Evolutionary conservation across 2,113 vertebrate species (phyloP).

Genomic region (Phalacrocorax carbo): DNA sequence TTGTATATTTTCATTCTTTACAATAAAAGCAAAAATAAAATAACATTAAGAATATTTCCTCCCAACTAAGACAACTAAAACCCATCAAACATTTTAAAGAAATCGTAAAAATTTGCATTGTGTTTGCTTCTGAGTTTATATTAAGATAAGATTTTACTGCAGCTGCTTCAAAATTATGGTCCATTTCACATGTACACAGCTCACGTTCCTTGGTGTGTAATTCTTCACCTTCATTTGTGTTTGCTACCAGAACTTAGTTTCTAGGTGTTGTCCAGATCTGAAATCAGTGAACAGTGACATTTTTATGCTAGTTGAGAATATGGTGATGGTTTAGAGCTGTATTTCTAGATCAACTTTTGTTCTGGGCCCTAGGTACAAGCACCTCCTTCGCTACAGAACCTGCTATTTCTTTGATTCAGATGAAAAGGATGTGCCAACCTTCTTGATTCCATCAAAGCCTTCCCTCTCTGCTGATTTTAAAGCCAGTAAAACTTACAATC

Average conservation of each 20-base stretch:
- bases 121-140: constrained; percentile 65
- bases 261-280: background rate
- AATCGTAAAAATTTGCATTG: constrained; percentile 64
- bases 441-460: background rate
- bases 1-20: constrained; percentile 31
- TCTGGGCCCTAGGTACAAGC: background rate
- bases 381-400: background rate
- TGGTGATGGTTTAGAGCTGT: background rate
- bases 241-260: background rate
- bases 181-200: constrained; percentile 28
- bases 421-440: background rate
- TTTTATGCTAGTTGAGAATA: background rate
- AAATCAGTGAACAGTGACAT: background rate
- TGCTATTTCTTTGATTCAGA: background rate
- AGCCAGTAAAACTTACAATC: background rate
- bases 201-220: background rate
- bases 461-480: constrained; percentile 6
- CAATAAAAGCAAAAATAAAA: constrained; percentile 48
- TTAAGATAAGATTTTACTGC: constrained; percentile 50
- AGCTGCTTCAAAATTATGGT: constrained; percentile 56
- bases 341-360: background rate
- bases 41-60: constrained; percentile 24
- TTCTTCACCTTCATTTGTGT: background rate
- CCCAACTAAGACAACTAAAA: constrained; percentile 36
- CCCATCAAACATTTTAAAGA: constrained; percentile 35